A percentile compares a stretch with the other conserved stretches of the same genome.
phyloP scores from a whole-genome alignment of 2,888 invertebrate genomes.

The Crematogaster levior region DNA sequence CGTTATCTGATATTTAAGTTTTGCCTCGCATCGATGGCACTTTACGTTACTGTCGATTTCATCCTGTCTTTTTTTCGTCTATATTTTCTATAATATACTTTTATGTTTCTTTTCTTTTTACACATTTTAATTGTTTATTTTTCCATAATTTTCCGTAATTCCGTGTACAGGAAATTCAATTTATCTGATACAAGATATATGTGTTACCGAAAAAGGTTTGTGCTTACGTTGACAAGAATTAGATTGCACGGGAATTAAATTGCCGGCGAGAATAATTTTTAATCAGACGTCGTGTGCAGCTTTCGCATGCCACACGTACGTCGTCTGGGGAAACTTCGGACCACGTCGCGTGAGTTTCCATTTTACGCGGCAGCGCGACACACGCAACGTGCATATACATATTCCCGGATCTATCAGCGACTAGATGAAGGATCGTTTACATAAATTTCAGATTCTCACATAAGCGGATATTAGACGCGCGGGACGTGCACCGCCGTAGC shows the following conservation, averaged over 20 bases:
- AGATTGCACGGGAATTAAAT: slow-evolving; percentile 13
- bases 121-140: neutral
- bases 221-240: neutral
- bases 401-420: slow-evolving; percentile 42
- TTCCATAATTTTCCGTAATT: neutral
- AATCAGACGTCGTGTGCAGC: slow-evolving; percentile 13
- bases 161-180: too few relatives aligned
- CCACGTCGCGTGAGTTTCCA: slow-evolving; percentile 39
- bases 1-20: neutral
- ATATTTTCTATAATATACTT: neutral
- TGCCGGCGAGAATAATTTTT: slow-evolving; percentile 32
- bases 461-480: slow-evolving; percentile 80
- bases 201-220: neutral
- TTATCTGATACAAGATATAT: neutral
- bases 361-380: slow-evolving; percentile 39
- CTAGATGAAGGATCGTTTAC: slow-evolving; percentile 63
- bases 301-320: neutral
- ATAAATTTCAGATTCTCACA: slow-evolving; percentile 77
- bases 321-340: neutral
- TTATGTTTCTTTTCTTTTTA: neutral
- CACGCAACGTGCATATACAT: slow-evolving; percentile 46
- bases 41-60: neutral
- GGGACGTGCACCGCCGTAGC: slow-evolving; percentile 63
- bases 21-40: neutral
- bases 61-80: neutral